phyloP scores from a whole-genome alignment of 2,797 vertebrate species.

The Typhlichthys subterraneus region DNA sequence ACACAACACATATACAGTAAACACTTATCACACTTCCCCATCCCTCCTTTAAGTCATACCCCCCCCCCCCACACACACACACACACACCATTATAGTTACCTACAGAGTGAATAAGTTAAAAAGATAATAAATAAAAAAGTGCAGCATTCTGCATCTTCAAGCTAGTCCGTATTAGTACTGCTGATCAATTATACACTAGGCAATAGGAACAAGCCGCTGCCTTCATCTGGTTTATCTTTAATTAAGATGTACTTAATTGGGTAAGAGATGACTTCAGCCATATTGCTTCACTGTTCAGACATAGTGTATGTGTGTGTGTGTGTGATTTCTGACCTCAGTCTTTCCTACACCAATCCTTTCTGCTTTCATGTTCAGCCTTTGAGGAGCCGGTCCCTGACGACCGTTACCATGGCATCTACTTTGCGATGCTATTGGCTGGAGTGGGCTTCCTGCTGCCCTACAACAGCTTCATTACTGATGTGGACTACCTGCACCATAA shows the following conservation, averaged over 20 bases:
- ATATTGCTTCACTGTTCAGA: not conserved
- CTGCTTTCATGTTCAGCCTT: constrained; percentile 62
- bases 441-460: constrained; percentile 95
- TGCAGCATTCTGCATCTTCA: too few species aligned
- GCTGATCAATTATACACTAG: constrained; percentile 13
- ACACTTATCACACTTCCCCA: too few species aligned
- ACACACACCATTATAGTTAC: too few species aligned
- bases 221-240: constrained; percentile 31
- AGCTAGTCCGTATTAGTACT: not conserved
- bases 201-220: constrained; percentile 5
- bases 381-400: constrained; percentile 87
- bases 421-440: constrained; percentile 97
- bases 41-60: too few species aligned
- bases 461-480: constrained; percentile 98
- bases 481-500: constrained; percentile 96
- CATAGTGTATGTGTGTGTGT: not conserved
- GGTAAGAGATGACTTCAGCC: constrained; percentile 13
- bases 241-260: constrained; percentile 6
- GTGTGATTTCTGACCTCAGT: constrained; percentile 25
- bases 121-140: too few species aligned
- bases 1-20: too few species aligned
- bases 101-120: too few species aligned
- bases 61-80: too few species aligned
- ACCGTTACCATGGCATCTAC: constrained; percentile 95
- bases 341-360: constrained; percentile 4